phyloP scores from a whole-genome alignment of 2,113 vertebrate species.

The Ginglymostoma cirratum region DNA sequence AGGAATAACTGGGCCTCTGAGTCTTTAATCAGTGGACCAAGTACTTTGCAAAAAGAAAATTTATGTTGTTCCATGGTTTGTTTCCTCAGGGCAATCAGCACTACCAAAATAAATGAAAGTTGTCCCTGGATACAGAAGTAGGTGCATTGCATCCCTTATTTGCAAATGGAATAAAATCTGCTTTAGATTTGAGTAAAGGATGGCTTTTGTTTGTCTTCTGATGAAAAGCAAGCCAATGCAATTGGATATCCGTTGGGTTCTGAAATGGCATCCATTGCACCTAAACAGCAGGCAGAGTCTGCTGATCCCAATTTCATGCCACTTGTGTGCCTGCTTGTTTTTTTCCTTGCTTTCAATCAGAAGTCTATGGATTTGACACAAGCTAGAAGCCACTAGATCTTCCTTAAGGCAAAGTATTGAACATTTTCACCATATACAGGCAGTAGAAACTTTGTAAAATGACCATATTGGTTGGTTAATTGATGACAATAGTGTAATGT shows the following conservation, averaged over 20 bases:
- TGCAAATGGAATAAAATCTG: neutral
- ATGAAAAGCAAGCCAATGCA: neutral
- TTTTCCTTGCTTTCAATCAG: neutral
- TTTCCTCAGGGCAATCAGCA: neutral
- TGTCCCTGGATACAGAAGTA: neutral
- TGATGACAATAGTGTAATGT: neutral
- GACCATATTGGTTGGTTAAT: neutral
- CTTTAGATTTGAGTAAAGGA: neutral
- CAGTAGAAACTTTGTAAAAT: neutral
- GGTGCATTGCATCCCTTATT: neutral
- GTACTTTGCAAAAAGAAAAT: too few species aligned
- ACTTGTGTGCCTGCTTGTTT: neutral
- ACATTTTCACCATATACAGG: neutral
- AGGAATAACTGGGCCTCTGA: neutral
- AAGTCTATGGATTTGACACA: neutral
- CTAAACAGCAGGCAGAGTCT: neutral
- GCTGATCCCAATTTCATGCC: neutral
- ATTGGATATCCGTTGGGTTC: neutral
- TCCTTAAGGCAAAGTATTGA: neutral
- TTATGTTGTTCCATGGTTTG: neutral
- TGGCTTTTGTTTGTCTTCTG: neutral
- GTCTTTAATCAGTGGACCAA: neutral
- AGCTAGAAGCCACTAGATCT: neutral
- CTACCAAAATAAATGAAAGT: neutral
- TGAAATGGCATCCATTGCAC: neutral